phyloP scores from a whole-genome alignment of 2,888 invertebrate species.

The Standfussiana lucernea region DNA sequence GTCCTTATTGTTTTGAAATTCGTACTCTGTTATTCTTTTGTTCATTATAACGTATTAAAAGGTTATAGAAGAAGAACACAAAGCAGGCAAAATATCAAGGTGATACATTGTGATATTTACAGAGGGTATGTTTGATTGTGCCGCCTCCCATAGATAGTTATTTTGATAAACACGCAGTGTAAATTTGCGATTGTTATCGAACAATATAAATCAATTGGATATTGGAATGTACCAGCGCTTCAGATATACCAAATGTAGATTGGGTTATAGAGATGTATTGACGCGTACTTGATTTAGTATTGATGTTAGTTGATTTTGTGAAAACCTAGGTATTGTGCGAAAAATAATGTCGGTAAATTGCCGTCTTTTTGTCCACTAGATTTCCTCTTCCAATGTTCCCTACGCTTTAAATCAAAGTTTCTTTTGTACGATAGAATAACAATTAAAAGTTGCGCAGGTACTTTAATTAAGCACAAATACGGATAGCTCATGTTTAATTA shows the following conservation, averaged over 20 bases:
- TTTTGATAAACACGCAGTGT: conserved; percentile 69
- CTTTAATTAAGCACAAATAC: conserved; percentile 20
- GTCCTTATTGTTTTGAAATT: conserved; percentile 69
- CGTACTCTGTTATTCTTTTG: conserved; percentile 70
- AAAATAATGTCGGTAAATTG: background rate
- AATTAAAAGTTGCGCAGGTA: conserved; percentile 16
- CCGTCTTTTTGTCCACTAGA: background rate
- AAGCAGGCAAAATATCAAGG: conserved; percentile 79
- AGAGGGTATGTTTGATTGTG: conserved; percentile 48
- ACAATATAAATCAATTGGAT: conserved; percentile 81
- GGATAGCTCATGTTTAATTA: conserved; percentile 35
- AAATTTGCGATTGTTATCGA: conserved; percentile 80
- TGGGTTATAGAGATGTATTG: conserved; percentile 50
- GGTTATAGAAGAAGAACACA: conserved; percentile 69
- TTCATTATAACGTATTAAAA: conserved; percentile 65
- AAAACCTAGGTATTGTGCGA: conserved; percentile 11
- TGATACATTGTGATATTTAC: conserved; percentile 62
- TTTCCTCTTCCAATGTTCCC: background rate
- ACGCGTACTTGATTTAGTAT: conserved; percentile 52
- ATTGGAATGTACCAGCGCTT: conserved; percentile 62
- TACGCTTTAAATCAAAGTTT: background rate
- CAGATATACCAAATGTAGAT: conserved; percentile 60
- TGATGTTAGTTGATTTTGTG: conserved; percentile 36
- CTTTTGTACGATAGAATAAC: background rate
- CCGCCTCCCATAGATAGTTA: conserved; percentile 58